These are phyloP conservation scores for Brachyhypopomus gauderio DNA, from an alignment of 2,113 vertebrate species.

Conservation along the genomic window DNA sequence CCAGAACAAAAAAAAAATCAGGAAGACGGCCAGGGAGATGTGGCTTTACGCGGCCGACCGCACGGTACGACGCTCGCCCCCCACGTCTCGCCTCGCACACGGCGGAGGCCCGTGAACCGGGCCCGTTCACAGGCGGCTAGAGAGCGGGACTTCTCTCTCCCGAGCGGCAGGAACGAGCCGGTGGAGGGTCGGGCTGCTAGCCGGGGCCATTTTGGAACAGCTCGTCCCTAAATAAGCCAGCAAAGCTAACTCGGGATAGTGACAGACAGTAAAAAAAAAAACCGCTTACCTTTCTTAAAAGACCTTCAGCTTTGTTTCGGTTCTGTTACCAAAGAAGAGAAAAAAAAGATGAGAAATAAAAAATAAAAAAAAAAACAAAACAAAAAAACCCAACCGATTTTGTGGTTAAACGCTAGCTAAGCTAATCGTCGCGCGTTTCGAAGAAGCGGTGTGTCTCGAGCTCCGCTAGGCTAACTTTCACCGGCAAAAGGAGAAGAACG, in stretches of 20 bases:
- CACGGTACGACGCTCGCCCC: neutral
- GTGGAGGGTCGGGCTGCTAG: too few species aligned
- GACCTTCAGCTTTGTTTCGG: constrained; percentile 66
- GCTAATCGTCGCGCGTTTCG: neutral
- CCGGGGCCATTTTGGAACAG: constrained; percentile 24
- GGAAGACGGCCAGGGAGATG: neutral
- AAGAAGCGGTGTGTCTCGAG: constrained; percentile 23
- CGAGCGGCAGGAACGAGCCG: neutral
- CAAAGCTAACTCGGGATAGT: neutral
- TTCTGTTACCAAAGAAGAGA: constrained; percentile 36
- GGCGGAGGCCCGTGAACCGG: neutral
- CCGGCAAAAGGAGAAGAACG: constrained; percentile 35
- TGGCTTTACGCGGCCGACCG: neutral
- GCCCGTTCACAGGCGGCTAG: too few species aligned
- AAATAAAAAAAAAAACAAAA: neutral
- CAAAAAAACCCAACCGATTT: neutral
- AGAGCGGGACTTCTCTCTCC: neutral
- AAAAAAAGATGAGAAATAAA: constrained; percentile 25
- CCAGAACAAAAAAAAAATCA: neutral
- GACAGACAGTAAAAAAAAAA: neutral
- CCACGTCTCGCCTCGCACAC: neutral
- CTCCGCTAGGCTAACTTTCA: constrained; percentile 37
- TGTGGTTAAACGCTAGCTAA: constrained; percentile 1
- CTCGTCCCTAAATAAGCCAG: neutral
- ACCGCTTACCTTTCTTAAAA: constrained; percentile 73